These are phyloP conservation scores for Megaceryle torquata DNA, from an alignment of 2,113 vertebrate species.

Conservation along the genomic window DNA sequence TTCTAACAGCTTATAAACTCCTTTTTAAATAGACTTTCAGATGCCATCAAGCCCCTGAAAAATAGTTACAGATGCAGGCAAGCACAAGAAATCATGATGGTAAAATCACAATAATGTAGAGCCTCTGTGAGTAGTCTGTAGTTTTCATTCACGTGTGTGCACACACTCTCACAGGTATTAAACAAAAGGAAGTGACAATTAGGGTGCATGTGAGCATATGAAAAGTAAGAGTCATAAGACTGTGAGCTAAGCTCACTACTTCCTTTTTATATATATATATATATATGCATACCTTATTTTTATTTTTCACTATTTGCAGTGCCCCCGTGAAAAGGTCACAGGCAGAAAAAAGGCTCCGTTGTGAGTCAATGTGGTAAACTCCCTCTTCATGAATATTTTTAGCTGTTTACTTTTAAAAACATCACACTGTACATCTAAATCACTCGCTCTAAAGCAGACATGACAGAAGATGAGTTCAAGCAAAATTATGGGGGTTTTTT, in stretches of 20 bases:
- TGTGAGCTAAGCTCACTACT: background rate
- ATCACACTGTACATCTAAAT: background rate
- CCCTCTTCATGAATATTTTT: background rate
- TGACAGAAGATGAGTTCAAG: background rate
- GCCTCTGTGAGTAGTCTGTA: background rate
- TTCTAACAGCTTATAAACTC: background rate
- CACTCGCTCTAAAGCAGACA: background rate
- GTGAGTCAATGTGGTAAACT: background rate
- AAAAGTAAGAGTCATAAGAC: background rate
- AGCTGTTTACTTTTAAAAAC: background rate
- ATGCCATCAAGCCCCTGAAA: background rate
- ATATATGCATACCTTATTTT: background rate
- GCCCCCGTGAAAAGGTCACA: background rate
- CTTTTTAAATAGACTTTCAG: background rate
- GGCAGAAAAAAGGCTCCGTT: background rate
- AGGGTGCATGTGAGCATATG: background rate
- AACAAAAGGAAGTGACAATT: background rate
- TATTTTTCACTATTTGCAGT: background rate
- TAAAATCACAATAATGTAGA: background rate
- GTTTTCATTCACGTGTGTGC: background rate
- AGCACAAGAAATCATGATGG: accelerated
- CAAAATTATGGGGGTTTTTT: background rate
- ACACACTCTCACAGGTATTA: background rate
- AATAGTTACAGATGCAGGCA: accelerated
- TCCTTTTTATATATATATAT: background rate